Conservation (phyloP, 2,113 vertebrate genomes). For the Laterallus jamaicensis region DNA sequence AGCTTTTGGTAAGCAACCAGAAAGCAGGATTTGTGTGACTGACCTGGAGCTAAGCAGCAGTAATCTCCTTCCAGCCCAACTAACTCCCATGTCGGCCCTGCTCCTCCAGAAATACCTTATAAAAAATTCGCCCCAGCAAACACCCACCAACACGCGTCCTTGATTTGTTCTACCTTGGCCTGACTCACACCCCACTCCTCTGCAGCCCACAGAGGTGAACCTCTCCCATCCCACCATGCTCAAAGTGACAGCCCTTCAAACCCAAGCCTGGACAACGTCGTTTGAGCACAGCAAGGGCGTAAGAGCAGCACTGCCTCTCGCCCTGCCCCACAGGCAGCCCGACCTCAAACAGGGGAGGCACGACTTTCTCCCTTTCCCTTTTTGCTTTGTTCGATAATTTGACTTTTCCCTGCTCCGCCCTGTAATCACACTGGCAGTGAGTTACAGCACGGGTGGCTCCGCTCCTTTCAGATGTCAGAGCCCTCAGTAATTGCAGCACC, state of each 20-base stretch:
- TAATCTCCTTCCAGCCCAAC: not conserved
- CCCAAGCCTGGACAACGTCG: not conserved
- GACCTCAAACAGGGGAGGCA: not conserved
- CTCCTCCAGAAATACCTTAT: not conserved
- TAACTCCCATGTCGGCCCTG: not conserved
- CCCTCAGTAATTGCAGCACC: not conserved
- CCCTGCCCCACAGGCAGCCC: not conserved
- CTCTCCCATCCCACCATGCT: not conserved
- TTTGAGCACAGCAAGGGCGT: not conserved
- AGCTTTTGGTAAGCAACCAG: not conserved
- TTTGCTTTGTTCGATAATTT: not conserved
- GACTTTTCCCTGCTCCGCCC: not conserved
- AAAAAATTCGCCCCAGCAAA: not conserved
- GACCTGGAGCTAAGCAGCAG: not conserved
- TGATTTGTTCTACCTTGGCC: not conserved
- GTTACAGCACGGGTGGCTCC: not conserved
- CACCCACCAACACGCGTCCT: fast-evolving
- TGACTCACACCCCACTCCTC: not conserved
- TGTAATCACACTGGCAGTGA: conserved; percentile 1
- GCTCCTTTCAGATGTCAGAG: conserved; percentile 6
- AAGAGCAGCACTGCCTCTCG: not conserved
- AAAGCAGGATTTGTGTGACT: conserved; percentile 11
- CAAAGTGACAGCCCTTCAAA: not conserved
- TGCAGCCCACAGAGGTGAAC: not conserved
- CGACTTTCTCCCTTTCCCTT: not conserved